phyloP scores from a whole-genome alignment of 2,888 invertebrate species.

The Leucozona laternaria region DNA sequence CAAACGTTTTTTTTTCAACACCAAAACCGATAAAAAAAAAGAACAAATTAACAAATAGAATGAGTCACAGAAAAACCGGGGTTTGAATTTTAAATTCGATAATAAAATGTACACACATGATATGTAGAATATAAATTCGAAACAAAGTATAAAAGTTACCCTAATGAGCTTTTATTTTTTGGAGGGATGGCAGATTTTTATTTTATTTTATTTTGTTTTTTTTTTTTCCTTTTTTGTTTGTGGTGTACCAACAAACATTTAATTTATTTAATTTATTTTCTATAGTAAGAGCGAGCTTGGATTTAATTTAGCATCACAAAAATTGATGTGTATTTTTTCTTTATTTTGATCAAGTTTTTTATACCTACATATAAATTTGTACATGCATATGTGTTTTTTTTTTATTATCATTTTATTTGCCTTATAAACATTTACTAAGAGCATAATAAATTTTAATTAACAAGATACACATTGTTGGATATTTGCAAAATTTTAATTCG shows the following conservation, averaged over 20 bases:
- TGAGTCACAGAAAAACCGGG: slow-evolving; percentile 15
- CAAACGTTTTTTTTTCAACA: not conserved
- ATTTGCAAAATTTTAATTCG: slow-evolving; percentile 48
- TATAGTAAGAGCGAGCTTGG: not conserved
- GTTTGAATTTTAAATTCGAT: slow-evolving; percentile 62
- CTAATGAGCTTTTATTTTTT: slow-evolving; percentile 14
- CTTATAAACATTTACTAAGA: slow-evolving; percentile 56
- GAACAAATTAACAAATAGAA: slow-evolving; percentile 39
- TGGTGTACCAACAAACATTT: not conserved
- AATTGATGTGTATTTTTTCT: not conserved
- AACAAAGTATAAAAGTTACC: not conserved
- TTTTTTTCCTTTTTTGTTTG: not conserved
- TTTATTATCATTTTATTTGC: slow-evolving; percentile 18
- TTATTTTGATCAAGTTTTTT: not conserved
- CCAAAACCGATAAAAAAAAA: slow-evolving; percentile 3
- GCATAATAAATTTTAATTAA: slow-evolving; percentile 69
- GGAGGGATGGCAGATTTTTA: not conserved
- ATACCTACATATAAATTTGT: too few relatives aligned
- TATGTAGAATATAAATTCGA: not conserved
- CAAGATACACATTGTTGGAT: slow-evolving; percentile 51
- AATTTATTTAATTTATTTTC: slow-evolving; percentile 12
- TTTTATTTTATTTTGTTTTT: not conserved
- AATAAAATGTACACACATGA: slow-evolving; percentile 12
- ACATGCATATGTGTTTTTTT: not conserved
- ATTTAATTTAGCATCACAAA: not conserved